Conservation (phyloP, 2,888 invertebrate species). For the Ceramica pisi region DNA sequence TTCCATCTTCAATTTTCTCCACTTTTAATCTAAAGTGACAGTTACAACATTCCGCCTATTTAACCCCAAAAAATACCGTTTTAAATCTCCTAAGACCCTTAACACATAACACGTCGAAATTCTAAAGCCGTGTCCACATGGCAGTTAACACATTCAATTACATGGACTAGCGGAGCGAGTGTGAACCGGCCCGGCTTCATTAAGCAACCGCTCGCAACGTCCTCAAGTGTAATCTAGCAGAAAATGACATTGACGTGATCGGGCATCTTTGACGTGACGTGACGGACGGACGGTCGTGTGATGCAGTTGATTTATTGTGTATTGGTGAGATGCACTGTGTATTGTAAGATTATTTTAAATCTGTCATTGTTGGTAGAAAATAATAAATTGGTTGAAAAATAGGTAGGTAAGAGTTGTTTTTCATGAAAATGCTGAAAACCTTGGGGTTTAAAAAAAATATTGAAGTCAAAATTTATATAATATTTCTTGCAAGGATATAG, state of each 20-base stretch:
- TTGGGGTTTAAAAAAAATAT: too few species aligned
- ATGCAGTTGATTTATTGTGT: constrained; percentile 27
- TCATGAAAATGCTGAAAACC: too few species aligned
- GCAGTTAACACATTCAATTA: constrained; percentile 71
- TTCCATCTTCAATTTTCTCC: too few species aligned
- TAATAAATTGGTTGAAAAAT: too few species aligned
- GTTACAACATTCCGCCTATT: background rate
- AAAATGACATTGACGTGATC: constrained; percentile 72
- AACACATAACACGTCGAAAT: constrained; percentile 27
- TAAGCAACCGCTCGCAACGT: constrained; percentile 69
- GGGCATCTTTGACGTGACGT: constrained; percentile 66
- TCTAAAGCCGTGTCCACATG: constrained; percentile 49
- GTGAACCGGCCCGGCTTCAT: constrained; percentile 72
- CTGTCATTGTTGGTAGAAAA: too few species aligned
- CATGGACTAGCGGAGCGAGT: constrained; percentile 74
- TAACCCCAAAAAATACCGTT: background rate
- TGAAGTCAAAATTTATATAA: too few species aligned
- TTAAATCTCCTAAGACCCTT: constrained; percentile 17
- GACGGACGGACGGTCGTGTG: constrained; percentile 46
- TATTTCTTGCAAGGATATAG: too few species aligned
- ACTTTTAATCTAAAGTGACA: background rate
- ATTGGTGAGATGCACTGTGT: background rate
- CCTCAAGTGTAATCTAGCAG: constrained; percentile 75
- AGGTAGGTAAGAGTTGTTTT: too few species aligned
- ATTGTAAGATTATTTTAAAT: background rate